Conservation (phyloP, 2,888 invertebrate species). For the Sminthurinus aureus region DNA sequence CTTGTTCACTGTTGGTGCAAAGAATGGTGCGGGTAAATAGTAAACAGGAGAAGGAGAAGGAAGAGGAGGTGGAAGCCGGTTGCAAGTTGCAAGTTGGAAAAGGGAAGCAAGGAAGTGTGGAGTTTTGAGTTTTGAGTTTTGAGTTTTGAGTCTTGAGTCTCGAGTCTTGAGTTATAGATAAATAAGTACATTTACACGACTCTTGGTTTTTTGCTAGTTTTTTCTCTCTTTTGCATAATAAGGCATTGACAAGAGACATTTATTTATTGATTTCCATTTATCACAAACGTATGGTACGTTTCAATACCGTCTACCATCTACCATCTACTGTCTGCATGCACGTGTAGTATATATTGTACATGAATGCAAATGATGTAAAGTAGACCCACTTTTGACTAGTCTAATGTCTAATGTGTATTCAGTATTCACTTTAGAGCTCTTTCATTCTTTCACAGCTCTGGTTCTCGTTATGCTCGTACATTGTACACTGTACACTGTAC, state of each 20-base stretch:
- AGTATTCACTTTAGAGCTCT: background rate
- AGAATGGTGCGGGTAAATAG: background rate
- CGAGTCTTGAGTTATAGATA: background rate
- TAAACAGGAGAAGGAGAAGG: background rate
- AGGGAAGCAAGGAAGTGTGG: background rate
- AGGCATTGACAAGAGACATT: constrained; percentile 50
- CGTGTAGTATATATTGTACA: background rate
- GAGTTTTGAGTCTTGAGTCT: background rate
- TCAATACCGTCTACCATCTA: background rate
- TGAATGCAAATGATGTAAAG: too few species aligned
- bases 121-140: background rate
- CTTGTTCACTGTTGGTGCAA: too few species aligned
- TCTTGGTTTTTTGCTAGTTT: background rate
- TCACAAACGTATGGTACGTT: constrained; percentile 42
- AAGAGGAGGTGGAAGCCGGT: too few species aligned
- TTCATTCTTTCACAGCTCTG: background rate
- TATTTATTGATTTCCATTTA: constrained; percentile 55
- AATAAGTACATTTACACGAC: background rate
- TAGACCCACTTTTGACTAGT: too few species aligned
- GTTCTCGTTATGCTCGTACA: background rate
- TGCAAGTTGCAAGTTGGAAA: too few species aligned
- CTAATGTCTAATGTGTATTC: too few species aligned
- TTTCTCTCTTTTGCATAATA: constrained; percentile 33
- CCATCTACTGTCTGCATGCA: background rate
- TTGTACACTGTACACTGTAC: background rate